Percentiles rank a stretch among this genome's conserved stretches.
Evolutionary conservation across 23 tunicate species (phyloP).

Genomic region (Trididemnum nubilum): DNA sequence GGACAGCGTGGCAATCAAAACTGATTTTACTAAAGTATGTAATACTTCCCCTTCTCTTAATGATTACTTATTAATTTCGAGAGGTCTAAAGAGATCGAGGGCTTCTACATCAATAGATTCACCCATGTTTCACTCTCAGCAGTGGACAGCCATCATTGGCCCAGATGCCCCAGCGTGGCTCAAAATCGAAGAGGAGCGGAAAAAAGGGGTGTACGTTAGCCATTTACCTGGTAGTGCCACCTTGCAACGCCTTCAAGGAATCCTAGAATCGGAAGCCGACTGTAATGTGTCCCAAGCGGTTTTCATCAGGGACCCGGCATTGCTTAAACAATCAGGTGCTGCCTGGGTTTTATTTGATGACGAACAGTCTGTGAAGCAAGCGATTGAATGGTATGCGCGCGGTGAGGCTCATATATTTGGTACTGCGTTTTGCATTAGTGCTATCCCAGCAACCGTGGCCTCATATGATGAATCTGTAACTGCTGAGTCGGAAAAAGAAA

Average conservation of each 20-base stretch:
- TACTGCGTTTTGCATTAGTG: slow-evolving; percentile 56
- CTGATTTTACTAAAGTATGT: slow-evolving; percentile 60
- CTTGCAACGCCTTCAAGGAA: slow-evolving; percentile 62
- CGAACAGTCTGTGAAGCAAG: slow-evolving; percentile 47
- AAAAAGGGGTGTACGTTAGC: slow-evolving; percentile 54
- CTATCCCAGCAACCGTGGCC: slow-evolving; percentile 25
- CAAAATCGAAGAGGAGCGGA: slow-evolving; percentile 36
- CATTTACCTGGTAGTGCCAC: slow-evolving; percentile 75
- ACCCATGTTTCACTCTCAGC: slow-evolving; percentile 7
- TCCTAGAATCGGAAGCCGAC: slow-evolving; percentile 86
- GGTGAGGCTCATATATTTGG: slow-evolving; percentile 86
- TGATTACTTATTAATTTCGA: slow-evolving; percentile 43
- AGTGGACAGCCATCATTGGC: slow-evolving; percentile 55
- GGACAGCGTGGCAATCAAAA: slow-evolving; percentile 63
- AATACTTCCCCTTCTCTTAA: slow-evolving; percentile 28
- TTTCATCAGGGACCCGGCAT: slow-evolving; percentile 70
- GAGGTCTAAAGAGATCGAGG: slow-evolving; percentile 12
- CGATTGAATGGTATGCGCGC: slow-evolving; percentile 45
- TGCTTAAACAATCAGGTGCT: slow-evolving; percentile 71
- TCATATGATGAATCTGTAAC: slow-evolving; percentile 27
- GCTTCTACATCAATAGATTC: not conserved
- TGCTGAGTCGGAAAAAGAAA: slow-evolving; percentile 47
- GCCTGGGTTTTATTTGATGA: slow-evolving; percentile 77
- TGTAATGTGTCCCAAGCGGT: slow-evolving; percentile 55
- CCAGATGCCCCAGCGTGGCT: slow-evolving; percentile 82